Conservation (phyloP, 2,888 invertebrate species). For the Ichneumoninae sp. region DNA sequence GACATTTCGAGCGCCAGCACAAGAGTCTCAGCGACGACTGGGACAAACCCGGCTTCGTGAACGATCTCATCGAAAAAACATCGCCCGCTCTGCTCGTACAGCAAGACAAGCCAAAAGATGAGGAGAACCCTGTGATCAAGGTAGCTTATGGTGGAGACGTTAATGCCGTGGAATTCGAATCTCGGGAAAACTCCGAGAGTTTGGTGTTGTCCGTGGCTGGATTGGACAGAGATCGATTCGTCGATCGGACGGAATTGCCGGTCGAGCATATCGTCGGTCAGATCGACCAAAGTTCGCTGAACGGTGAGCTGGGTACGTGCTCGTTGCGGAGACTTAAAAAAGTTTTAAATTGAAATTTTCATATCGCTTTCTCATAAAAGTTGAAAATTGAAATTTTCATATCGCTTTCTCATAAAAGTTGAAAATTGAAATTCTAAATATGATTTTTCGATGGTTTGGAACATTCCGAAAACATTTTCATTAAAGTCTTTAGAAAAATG, state of each 20-base stretch:
- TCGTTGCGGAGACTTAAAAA: too few relatives aligned
- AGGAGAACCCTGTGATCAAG: slow-evolving; percentile 14
- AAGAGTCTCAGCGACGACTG: slow-evolving; percentile 66
- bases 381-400: too few relatives aligned
- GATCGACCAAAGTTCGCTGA: slow-evolving; percentile 37
- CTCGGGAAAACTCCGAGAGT: slow-evolving; percentile 39
- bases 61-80: slow-evolving; percentile 66
- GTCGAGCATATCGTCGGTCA: slow-evolving; percentile 32
- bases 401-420: too few relatives aligned
- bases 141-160: slow-evolving; percentile 30
- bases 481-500: background rate
- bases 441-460: too few relatives aligned
- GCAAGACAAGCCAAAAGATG: background rate
- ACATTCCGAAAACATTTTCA: background rate
- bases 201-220: slow-evolving; percentile 25
- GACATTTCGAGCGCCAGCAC: slow-evolving; percentile 72
- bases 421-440: too few relatives aligned
- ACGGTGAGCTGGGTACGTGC: slow-evolving; percentile 45
- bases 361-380: too few relatives aligned
- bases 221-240: slow-evolving; percentile 41
- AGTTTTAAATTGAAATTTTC: too few relatives aligned
- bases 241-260: slow-evolving; percentile 16
- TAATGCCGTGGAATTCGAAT: slow-evolving; percentile 33
- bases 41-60: slow-evolving; percentile 70
- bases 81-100: slow-evolving; percentile 29